These are phyloP conservation scores for Littorina saxatilis DNA, from an alignment of 1,140 invertebrate species.

Conservation along the genomic window DNA sequence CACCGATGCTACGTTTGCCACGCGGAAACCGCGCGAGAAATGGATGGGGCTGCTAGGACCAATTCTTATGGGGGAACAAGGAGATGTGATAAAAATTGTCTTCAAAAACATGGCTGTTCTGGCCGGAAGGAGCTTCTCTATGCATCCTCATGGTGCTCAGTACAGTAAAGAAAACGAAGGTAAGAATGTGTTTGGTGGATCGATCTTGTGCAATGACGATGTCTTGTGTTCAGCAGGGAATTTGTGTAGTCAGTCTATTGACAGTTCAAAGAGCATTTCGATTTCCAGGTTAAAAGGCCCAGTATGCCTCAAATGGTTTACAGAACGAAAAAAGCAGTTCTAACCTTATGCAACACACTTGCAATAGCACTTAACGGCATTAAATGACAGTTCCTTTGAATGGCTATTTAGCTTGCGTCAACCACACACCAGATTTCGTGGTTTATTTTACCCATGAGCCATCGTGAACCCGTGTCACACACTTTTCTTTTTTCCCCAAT, in stretches of 20 bases:
- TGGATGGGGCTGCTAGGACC: conserved; percentile 65
- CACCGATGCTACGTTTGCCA: conserved; percentile 58
- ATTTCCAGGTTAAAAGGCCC: too few species aligned
- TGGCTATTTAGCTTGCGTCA: too few species aligned
- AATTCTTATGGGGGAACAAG: conserved; percentile 57
- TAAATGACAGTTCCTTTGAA: too few species aligned
- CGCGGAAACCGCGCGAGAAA: conserved; percentile 45
- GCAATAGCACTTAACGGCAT: too few species aligned
- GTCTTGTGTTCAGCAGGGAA: conserved; percentile 57
- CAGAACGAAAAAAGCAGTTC: too few species aligned
- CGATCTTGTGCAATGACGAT: conserved; percentile 19
- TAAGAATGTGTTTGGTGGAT: too few species aligned
- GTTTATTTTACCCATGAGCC: too few species aligned
- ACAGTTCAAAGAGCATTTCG: conserved; percentile 64
- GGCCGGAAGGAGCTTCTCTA: conserved; percentile 50
- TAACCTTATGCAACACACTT: too few species aligned
- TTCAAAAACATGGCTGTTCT: conserved; percentile 66
- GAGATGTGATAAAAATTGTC: conserved; percentile 58
- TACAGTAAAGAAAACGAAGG: conserved; percentile 57
- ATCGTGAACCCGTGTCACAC: too few species aligned
- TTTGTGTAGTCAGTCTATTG: conserved; percentile 64
- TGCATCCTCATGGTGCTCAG: conserved; percentile 61
- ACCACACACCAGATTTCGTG: too few species aligned
- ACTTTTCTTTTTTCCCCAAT: too few species aligned
- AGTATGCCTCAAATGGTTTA: too few species aligned